phyloP scores from a whole-genome alignment of 2,888 invertebrate species.

The Graphium colonna region DNA sequence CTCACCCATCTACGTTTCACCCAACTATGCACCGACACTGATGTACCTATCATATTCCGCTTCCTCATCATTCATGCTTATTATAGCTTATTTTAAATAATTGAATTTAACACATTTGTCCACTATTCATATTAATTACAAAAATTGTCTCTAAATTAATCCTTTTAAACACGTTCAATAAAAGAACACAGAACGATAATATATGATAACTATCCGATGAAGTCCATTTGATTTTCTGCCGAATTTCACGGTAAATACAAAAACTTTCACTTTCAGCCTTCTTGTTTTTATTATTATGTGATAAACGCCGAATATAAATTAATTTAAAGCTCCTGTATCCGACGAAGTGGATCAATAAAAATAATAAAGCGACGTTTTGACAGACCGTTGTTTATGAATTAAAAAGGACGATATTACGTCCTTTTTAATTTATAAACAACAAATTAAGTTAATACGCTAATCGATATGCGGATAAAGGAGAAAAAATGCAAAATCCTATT shows the following conservation, averaged over 20 bases:
- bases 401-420: too few species aligned
- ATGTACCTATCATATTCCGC: too few species aligned
- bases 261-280: constrained; percentile 27
- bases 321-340: constrained; percentile 35
- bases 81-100: neutral
- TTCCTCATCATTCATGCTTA: neutral
- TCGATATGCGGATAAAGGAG: constrained; percentile 24
- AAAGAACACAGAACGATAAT: neutral
- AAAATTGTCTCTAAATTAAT: too few species aligned
- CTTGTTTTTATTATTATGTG: constrained; percentile 32
- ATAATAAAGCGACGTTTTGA: constrained; percentile 32
- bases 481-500: constrained; percentile 21
- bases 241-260: constrained; percentile 15
- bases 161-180: neutral
- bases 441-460: constrained; percentile 34
- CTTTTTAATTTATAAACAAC: constrained; percentile 22
- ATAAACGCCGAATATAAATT: constrained; percentile 17
- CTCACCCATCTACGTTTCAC: constrained; percentile 5
- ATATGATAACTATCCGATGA: neutral
- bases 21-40: too few species aligned
- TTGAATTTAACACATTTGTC: too few species aligned
- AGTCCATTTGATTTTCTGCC: constrained; percentile 14
- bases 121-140: too few species aligned
- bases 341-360: constrained; percentile 48
- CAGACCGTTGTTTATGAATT: constrained; percentile 17